phyloP scores from a whole-genome alignment of 2,888 invertebrate species.

The Zaprionus bogoriensis region DNA sequence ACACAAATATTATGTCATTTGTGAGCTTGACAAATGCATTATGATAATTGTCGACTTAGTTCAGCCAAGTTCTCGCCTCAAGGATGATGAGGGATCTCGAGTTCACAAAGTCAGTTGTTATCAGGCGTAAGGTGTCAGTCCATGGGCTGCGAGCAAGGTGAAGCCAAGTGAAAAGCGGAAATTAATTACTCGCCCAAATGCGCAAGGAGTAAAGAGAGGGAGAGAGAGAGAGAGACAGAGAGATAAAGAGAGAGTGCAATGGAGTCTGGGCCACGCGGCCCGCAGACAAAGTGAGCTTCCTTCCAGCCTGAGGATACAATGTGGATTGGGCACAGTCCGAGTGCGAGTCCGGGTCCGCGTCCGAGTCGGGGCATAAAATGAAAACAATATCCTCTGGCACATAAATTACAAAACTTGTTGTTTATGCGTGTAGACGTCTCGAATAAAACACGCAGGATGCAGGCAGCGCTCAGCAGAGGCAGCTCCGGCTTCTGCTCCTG shows the following conservation, averaged over 20 bases:
- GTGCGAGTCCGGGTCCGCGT: constrained; percentile 24
- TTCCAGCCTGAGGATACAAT: too few relatives aligned
- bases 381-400: constrained; percentile 72
- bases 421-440: constrained; percentile 64
- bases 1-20: background rate
- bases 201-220: constrained; percentile 5
- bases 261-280: background rate
- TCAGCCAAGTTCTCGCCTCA: too few relatives aligned
- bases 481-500: too few relatives aligned
- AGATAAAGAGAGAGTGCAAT: background rate
- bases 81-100: background rate
- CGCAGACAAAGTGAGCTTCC: constrained; percentile 1
- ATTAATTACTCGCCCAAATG: constrained; percentile 59
- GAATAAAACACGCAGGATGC: constrained; percentile 59
- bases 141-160: constrained; percentile 36
- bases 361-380: constrained; percentile 55
- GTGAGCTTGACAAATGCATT: background rate
- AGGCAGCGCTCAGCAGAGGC: constrained; percentile 11
- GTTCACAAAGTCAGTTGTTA: background rate
- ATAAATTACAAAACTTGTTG: constrained; percentile 75
- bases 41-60: background rate
- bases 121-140: constrained; percentile 33
- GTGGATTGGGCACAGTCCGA: too few relatives aligned
- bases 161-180: constrained; percentile 57
- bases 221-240: background rate